Evolutionary conservation across 1,140 invertebrate species (phyloP).

Genomic region (Rhopalosiphum padi): DNA sequence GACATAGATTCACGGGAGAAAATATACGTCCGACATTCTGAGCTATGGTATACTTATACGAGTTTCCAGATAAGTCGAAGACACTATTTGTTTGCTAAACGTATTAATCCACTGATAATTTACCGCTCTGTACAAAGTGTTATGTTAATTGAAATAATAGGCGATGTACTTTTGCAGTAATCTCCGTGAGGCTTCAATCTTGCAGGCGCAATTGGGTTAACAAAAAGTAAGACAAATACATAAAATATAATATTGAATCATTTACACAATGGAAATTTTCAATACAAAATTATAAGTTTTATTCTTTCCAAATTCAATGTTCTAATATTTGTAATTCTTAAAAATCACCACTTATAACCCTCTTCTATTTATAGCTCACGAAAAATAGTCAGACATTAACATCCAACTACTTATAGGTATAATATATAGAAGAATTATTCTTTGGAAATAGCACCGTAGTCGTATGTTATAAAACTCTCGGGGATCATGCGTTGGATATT

Average conservation of each 20-base stretch:
- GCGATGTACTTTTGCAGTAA: background rate
- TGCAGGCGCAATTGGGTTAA: no score
- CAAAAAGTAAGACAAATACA: background rate
- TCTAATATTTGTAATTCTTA: background rate
- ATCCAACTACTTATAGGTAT: background rate
- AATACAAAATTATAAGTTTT: no score
- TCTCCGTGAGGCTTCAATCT: background rate
- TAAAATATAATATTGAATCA: no score
- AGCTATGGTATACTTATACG: background rate
- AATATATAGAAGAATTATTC: background rate
- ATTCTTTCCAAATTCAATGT: no score
- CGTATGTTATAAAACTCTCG: background rate
- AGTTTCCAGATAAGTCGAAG: constrained; percentile 42
- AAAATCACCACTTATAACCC: background rate
- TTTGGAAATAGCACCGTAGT: background rate
- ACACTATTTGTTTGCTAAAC: constrained; percentile 37
- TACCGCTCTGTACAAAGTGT: constrained; percentile 22
- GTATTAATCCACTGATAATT: constrained; percentile 49
- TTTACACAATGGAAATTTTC: no score
- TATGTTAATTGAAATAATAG: background rate
- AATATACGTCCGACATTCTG: background rate
- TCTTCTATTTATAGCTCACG: background rate
- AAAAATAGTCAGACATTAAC: background rate
- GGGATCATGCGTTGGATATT: background rate
- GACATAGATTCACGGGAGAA: background rate